Conservation (phyloP, 2,113 vertebrate species). For the Scortum barcoo region DNA sequence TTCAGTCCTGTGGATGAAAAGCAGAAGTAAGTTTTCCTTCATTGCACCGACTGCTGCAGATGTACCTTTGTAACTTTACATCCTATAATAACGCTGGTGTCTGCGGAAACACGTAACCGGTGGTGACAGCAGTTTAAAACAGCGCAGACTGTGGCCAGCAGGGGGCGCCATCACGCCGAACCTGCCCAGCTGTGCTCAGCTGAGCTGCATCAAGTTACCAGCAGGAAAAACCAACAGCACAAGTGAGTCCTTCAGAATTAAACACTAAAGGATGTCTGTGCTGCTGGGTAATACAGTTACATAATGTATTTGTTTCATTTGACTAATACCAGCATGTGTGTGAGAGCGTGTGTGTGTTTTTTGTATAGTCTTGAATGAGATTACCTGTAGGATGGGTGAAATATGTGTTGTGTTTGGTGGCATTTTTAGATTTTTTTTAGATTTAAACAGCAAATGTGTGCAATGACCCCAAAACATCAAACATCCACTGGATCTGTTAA, state of each 20-base stretch:
- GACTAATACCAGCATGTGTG: not conserved
- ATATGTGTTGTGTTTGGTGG: not conserved
- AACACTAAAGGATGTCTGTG: not conserved
- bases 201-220: constrained; percentile 21
- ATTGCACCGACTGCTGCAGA: not conserved
- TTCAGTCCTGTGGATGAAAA: too few species aligned
- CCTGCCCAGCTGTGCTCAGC: not conserved
- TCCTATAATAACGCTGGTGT: not conserved
- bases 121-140: not conserved
- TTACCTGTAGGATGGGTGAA: not conserved
- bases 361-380: not conserved
- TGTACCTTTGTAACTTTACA: constrained; percentile 6
- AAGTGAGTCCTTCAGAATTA: constrained; percentile 15
- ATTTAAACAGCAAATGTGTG: not conserved
- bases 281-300: not conserved
- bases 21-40: not conserved
- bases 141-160: constrained; percentile 22
- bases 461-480: too few species aligned
- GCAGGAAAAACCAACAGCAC: not conserved
- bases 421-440: too few species aligned
- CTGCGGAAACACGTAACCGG: constrained; percentile 30
- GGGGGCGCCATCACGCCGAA: constrained; percentile 32
- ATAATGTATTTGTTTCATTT: not conserved
- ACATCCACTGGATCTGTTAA: too few species aligned
- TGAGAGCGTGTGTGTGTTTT: not conserved